These are phyloP conservation scores for Orycteropus afer DNA, from an alignment of 2,113 vertebrate genomes.

Conservation along the genomic window DNA sequence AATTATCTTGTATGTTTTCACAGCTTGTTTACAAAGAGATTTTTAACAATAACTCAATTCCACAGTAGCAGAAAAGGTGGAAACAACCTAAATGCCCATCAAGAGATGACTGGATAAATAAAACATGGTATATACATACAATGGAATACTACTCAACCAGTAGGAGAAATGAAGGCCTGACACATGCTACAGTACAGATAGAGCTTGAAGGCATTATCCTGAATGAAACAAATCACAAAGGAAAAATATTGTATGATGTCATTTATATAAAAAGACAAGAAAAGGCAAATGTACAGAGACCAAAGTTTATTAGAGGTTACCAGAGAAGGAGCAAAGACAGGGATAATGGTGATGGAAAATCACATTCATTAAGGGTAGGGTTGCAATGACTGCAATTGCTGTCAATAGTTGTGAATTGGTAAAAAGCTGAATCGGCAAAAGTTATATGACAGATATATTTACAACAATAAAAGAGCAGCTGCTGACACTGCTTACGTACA, in stretches of 20 bases:
- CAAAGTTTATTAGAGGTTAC: not conserved
- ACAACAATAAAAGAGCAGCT: too few relatives aligned
- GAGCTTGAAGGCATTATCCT: not conserved
- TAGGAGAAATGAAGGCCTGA: not conserved
- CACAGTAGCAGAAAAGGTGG: too few relatives aligned
- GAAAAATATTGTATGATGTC: not conserved
- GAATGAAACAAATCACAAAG: not conserved
- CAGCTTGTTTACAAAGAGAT: constrained; percentile 54
- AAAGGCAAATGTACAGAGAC: not conserved
- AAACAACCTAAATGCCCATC: not conserved
- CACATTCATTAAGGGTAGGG: not conserved
- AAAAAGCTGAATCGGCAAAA: too few relatives aligned
- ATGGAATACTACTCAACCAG: not conserved
- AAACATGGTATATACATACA: not conserved
- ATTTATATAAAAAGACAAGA: not conserved
- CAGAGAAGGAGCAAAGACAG: not conserved
- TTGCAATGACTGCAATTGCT: not conserved
- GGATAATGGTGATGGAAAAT: not conserved
- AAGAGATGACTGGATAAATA: not conserved
- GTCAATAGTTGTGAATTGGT: too few relatives aligned
- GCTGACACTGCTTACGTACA: too few relatives aligned
- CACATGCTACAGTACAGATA: not conserved
- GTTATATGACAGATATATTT: too few relatives aligned
- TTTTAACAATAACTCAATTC: too few relatives aligned
- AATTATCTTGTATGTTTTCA: constrained; percentile 54